Base-by-base conservation (phyloP, 2,888 invertebrate species). In the Cremastinae sp. region DNA sequence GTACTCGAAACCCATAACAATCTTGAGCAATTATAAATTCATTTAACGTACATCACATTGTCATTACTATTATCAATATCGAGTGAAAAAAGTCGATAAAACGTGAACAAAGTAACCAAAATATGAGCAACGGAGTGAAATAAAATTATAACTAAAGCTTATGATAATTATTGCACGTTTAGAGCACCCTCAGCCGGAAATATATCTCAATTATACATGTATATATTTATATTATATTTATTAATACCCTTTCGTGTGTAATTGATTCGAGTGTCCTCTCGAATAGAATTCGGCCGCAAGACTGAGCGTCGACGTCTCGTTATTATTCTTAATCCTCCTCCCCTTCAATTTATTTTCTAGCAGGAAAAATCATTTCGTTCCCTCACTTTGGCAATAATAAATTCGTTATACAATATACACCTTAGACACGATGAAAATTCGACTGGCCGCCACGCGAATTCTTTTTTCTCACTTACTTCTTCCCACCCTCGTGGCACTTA, bases 91-190 rank as follows among this genome's bases (percentile, higher is more conserved):
- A 71, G 58, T n/a, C n/a, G n/a, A n/a, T n/a, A n/a, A 78, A 78
- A 71, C 58, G 34, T n/a, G n/a, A n/a, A 51, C 62, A 36, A 70
- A 45, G 64, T 59, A 75, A 80, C 72, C 72, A 74, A 78, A 69
- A 69, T 73, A 70, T 71, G 61, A 65, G 72, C 72, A 51, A 75
- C 62, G 62, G 76, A 75, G 64, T 66, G 56, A 79, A 78, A 75
- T 47, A 56, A 59, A 75, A 62, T 58, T 69, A 34, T 8, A 43
- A 51, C 59, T 14, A 43, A 49, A 74, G 64, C 58, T 74, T 68
- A 38, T 76, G 12, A 65, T 79, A 83, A 80, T 78, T 83, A 84
- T 84, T 84, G 82, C 83, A 84, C 83, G 75, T 80, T 80, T 64
- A 49, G 65, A 65, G 56, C 74, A 69, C 72, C 61, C 74, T 59